Percentiles rank a stretch among this genome's conserved stretches.
phyloP scores from a whole-genome alignment of 2,888 invertebrate species.

The Microctonus brassicae region DNA sequence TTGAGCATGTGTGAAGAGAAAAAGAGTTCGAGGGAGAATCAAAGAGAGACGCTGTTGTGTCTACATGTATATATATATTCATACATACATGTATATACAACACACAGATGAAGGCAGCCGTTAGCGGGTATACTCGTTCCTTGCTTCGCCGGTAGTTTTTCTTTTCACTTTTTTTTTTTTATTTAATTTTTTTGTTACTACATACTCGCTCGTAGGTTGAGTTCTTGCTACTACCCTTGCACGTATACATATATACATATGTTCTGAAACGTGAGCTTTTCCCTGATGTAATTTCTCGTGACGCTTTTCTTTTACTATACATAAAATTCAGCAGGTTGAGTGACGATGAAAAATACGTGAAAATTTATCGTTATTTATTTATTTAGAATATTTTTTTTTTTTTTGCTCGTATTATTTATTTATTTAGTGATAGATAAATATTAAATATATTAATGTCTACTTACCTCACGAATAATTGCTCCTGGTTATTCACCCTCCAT shows the following conservation, averaged over 20 bases:
- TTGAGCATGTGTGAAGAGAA: neutral
- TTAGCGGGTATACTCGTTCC: slow-evolving; percentile 3
- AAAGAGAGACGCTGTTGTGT: too few species aligned
- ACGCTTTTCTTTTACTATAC: neutral
- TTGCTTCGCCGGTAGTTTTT: slow-evolving; percentile 20
- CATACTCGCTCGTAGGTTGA: neutral
- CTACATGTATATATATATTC: slow-evolving; percentile 28
- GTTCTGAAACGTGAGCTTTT: slow-evolving; percentile 23
- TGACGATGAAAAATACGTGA: neutral
- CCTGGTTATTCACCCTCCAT: slow-evolving; percentile 96
- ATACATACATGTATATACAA: slow-evolving; percentile 27
- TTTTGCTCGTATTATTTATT: too few species aligned
- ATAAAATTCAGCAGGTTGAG: neutral
- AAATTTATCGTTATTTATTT: too few species aligned
- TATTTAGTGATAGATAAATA: neutral
- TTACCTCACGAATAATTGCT: slow-evolving; percentile 96
- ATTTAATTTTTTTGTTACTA: neutral
- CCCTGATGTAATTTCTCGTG: slow-evolving; percentile 5
- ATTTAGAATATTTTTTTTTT: too few species aligned
- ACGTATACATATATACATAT: neutral
- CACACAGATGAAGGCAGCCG: slow-evolving; percentile 26
- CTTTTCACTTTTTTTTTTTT: slow-evolving; percentile 16
- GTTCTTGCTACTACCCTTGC: slow-evolving; percentile 25
- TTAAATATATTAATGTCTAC: slow-evolving; percentile 51
- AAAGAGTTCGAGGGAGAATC: too few species aligned